These are phyloP conservation scores for Drosophila mojavensis DNA, from an alignment of 1,140 invertebrate species.

Conservation along the genomic window DNA sequence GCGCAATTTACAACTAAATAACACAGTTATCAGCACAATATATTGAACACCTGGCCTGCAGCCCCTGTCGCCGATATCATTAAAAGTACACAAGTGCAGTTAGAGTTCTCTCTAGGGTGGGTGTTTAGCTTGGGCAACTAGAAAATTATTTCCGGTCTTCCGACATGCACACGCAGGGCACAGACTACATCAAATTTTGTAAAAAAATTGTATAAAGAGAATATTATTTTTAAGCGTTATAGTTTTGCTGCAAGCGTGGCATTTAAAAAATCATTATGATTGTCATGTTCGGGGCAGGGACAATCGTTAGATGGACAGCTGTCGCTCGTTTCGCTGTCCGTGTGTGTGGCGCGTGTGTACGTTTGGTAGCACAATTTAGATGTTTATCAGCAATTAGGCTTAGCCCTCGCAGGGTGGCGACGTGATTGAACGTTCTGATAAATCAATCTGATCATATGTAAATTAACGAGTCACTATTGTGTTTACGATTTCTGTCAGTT, in stretches of 20 bases:
- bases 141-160: slow-evolving; percentile 82
- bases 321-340: slow-evolving; percentile 32
- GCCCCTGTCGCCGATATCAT: slow-evolving; percentile 60
- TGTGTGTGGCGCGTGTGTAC: slow-evolving; percentile 44
- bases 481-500: slow-evolving; percentile 26
- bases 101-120: slow-evolving; percentile 62
- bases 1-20: slow-evolving; percentile 63
- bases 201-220: slow-evolving; percentile 33
- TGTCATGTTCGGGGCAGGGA: slow-evolving; percentile 45
- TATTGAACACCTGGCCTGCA: slow-evolving; percentile 77
- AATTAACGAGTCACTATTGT: slow-evolving; percentile 51
- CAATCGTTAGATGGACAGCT: slow-evolving; percentile 59
- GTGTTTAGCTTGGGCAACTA: slow-evolving; percentile 52
- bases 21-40: slow-evolving; percentile 68
- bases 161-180: slow-evolving; percentile 62
- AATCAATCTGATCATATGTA: slow-evolving; percentile 79
- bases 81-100: slow-evolving; percentile 70
- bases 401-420: slow-evolving; percentile 56
- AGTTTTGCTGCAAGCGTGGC: slow-evolving; percentile 56
- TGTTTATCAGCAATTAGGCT: slow-evolving; percentile 80
- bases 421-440: slow-evolving; percentile 70
- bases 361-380: slow-evolving; percentile 65
- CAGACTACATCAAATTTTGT: slow-evolving; percentile 20
- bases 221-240: slow-evolving; percentile 72
- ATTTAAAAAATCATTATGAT: slow-evolving; percentile 80